phyloP scores from a whole-genome alignment of 2,888 invertebrate species.

The Eudemis profundana region DNA sequence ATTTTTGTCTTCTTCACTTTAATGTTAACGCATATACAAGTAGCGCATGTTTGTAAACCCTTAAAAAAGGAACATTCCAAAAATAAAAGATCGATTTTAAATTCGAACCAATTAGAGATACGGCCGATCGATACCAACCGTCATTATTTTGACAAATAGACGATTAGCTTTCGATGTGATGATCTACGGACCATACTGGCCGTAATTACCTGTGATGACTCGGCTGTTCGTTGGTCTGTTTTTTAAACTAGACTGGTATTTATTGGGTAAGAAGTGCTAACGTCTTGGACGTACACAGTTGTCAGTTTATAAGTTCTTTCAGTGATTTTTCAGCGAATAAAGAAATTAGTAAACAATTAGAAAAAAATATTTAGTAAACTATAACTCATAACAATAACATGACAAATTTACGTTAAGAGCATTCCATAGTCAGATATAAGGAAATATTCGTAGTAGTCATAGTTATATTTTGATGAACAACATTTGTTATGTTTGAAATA shows the following conservation, averaged over 20 bases:
- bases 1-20: not conserved
- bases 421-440: no score
- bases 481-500: no score
- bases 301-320: no score
- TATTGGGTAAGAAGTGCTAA: no score
- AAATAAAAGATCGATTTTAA: constrained; percentile 34
- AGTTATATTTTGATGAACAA: no score
- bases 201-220: constrained; percentile 51
- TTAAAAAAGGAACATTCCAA: not conserved
- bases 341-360: no score
- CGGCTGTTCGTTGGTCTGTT: constrained; percentile 46
- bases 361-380: no score
- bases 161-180: constrained; percentile 55
- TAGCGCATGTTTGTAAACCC: not conserved
- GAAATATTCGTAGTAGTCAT: no score
- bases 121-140: constrained; percentile 36
- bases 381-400: no score
- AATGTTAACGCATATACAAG: not conserved
- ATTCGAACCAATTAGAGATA: constrained; percentile 34
- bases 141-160: constrained; percentile 60
- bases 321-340: no score
- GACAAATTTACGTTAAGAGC: no score
- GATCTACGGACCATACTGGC: constrained; percentile 48
- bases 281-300: no score
- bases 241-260: constrained; percentile 21